Conservation (phyloP, 2,888 invertebrate genomes). For the Nasonovia ribisnigri region DNA sequence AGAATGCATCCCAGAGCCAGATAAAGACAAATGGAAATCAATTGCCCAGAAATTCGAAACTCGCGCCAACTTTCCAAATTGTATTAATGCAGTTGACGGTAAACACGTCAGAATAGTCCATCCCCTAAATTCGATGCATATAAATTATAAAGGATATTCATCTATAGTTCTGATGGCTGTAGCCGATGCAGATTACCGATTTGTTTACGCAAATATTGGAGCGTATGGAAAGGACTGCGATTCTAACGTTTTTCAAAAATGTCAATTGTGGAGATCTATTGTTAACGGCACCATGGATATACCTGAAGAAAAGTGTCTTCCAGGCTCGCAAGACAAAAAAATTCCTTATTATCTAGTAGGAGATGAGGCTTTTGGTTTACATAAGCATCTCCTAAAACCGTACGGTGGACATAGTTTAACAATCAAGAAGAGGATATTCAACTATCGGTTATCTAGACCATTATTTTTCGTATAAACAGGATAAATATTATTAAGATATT, state of each 20-base stretch:
- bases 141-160: slow-evolving; percentile 66
- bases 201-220: slow-evolving; percentile 69
- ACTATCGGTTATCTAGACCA: slow-evolving; percentile 67
- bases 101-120: slow-evolving; percentile 66
- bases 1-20: slow-evolving; percentile 49
- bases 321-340: slow-evolving; percentile 66
- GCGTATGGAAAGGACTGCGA: slow-evolving; percentile 69
- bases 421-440: slow-evolving; percentile 67
- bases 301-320: slow-evolving; percentile 67
- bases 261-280: slow-evolving; percentile 65
- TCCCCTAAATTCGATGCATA: slow-evolving; percentile 64
- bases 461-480: too few relatives aligned
- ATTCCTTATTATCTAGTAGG: slow-evolving; percentile 68
- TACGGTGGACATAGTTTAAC: slow-evolving; percentile 67
- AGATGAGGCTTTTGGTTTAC: slow-evolving; percentile 68
- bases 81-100: slow-evolving; percentile 65
- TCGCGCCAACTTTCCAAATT: slow-evolving; percentile 66
- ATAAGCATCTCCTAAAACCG: slow-evolving; percentile 67
- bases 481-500: background rate
- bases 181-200: slow-evolving; percentile 64
- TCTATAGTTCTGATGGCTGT: slow-evolving; percentile 66
- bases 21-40: slow-evolving; percentile 59
- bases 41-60: slow-evolving; percentile 64
- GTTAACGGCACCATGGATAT: slow-evolving; percentile 66
- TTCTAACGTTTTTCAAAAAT: slow-evolving; percentile 68